Conservation (phyloP, 92 coral and sea anemone species). For the Siderastrea siderea region DNA sequence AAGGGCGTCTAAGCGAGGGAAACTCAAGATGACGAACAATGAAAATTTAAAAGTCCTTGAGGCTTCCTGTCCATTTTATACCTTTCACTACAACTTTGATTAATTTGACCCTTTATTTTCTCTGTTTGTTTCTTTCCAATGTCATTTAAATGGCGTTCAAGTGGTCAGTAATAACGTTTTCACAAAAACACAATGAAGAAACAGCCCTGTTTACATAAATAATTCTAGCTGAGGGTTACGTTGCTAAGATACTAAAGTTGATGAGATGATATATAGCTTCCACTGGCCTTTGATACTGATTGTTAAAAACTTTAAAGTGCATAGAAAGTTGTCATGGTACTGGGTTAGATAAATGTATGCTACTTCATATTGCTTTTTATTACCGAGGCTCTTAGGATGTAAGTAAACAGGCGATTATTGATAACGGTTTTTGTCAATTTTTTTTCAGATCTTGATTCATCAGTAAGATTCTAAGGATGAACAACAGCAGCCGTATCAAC, state of each 20-base stretch:
- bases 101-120: neutral
- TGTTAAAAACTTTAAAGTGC: no score
- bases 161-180: neutral
- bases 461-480: neutral
- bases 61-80: no score
- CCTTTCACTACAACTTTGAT: no score
- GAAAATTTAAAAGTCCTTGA: no score
- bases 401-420: slow-evolving; percentile 14
- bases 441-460: neutral
- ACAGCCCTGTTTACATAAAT: neutral
- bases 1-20: no score
- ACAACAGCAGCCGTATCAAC: neutral
- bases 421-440: neutral
- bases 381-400: neutral
- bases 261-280: no score
- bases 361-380: neutral
- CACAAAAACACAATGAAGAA: neutral
- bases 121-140: neutral
- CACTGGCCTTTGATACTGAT: no score
- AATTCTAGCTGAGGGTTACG: neutral
- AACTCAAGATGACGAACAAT: no score
- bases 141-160: neutral
- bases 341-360: no score
- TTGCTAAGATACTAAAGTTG: no score
- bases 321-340: no score